Percentiles rank a stretch among this genome's conserved stretches.
These are phyloP conservation scores for Trachelus tabidus DNA, from an alignment of 2,888 invertebrate genomes.

Conservation along the genomic window DNA sequence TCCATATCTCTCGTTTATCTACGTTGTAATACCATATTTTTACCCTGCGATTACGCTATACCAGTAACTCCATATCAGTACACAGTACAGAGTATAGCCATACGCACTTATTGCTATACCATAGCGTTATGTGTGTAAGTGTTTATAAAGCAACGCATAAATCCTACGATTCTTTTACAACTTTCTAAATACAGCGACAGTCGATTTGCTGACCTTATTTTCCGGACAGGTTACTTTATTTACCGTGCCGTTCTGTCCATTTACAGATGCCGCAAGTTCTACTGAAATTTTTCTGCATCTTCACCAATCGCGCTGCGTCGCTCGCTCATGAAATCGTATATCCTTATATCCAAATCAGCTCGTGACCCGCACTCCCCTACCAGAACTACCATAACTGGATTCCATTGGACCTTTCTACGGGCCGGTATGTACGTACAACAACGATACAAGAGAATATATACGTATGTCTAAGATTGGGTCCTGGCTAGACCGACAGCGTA, in stretches of 20 bases:
- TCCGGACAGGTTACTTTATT: conserved; percentile 5
- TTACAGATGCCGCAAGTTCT: conserved; percentile 1
- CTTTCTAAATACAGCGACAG: conserved; percentile 4
- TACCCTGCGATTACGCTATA: neutral
- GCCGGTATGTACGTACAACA: conserved; percentile 4
- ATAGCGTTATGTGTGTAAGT: neutral
- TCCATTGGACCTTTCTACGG: conserved; percentile 23
- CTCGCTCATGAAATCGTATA: conserved; percentile 1
- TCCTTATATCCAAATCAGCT: conserved; percentile 22
- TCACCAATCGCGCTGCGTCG: neutral
- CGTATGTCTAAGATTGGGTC: conserved; percentile 7
- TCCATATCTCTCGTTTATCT: neutral
- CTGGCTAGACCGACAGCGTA: conserved; percentile 25
- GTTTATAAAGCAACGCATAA: neutral
- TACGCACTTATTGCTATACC: neutral
- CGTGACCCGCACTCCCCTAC: conserved; percentile 21
- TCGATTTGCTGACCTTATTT: conserved; percentile 6
- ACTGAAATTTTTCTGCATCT: neutral
- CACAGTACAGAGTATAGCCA: neutral
- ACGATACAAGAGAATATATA: conserved; percentile 6
- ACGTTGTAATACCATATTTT: neutral
- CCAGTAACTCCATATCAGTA: neutral
- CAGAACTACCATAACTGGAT: conserved; percentile 22
- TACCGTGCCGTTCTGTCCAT: conserved; percentile 4
- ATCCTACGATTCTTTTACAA: conserved; percentile 2